Conservation (phyloP, 2,797 vertebrate species). For the Selene dorsalis region DNA sequence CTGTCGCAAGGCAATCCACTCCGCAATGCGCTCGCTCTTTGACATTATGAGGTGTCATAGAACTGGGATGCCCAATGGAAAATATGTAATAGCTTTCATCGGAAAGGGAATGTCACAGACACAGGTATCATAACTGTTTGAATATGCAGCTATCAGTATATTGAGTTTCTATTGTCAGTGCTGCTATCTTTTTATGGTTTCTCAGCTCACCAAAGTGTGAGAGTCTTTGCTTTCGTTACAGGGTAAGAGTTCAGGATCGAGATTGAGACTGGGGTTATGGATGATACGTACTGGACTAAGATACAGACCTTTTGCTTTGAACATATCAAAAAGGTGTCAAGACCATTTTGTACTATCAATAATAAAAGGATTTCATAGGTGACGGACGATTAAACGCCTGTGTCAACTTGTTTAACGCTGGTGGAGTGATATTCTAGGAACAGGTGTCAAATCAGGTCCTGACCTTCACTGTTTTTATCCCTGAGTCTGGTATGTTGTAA, state of each 20-base stretch:
- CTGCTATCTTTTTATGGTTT: constrained; percentile 71
- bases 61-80: constrained; percentile 60
- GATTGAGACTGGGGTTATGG: constrained; percentile 29
- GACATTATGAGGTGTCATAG: constrained; percentile 50
- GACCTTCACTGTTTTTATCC: neutral
- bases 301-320: constrained; percentile 10
- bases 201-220: constrained; percentile 51
- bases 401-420: neutral
- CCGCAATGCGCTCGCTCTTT: constrained; percentile 18
- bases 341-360: neutral
- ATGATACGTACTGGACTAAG: constrained; percentile 27
- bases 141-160: constrained; percentile 52
- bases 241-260: constrained; percentile 60
- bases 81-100: constrained; percentile 32
- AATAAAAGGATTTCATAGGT: neutral
- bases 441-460: neutral
- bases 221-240: constrained; percentile 56
- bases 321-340: constrained; percentile 2
- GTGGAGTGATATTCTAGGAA: neutral
- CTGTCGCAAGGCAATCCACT: constrained; percentile 71
- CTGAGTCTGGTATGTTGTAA: neutral
- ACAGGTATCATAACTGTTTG: constrained; percentile 11
- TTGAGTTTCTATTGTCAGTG: constrained; percentile 70
- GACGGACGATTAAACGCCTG: neutral
- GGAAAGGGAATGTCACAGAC: constrained; percentile 15